Base-by-base conservation (phyloP, 1,140 invertebrate species). In the Drosophila virilis region DNA sequence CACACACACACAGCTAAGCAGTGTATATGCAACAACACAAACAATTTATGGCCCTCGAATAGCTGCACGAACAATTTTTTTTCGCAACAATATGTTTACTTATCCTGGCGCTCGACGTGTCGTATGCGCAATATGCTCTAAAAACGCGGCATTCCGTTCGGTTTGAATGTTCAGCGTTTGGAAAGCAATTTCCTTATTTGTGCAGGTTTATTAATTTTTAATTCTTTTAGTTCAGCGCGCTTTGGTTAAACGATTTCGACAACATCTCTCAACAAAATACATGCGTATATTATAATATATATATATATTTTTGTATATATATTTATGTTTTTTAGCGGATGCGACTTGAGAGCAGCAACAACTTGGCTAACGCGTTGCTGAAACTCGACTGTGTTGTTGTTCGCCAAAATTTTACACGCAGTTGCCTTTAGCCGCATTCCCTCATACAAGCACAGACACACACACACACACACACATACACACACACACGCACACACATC, bases 351-450 rank as follows among this genome's bases (percentile, higher is more conserved):
- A 72, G 77, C 74, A 52, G 74, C 40, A 64, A 75, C 77, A 81
- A 89, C 84, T 84, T 80, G 45, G 50, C 66, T 68, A 70, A 66
- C 69, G 77, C 85, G 80, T 78, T 75, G 84, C 84, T 90, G 48
- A 74, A 89, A 84, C 85, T 89, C 84, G 85, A 89, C 84, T 89
- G 85, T 78, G 76, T 83, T 83, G 62, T 77, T 80, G 67, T 71
- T 89, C 72, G 48, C 79, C 83, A 65, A 86, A 86, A 88, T 65
- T 74, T 28, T 83, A 79, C 76, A 88, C 65, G 65, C 83, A 83
- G 79, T 77, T 83, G 57, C 68, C 57, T 57, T 74, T 80, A 28
- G 57, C 13, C 61, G 15, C 33, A 57, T 42, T 77, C 50, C 38
- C 50, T 64, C 55, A 59, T 37, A 75, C 52, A 59, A 43, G 60